These are phyloP conservation scores for Drosophila limbata DNA, from an alignment of 2,888 invertebrate genomes.

Conservation along the genomic window DNA sequence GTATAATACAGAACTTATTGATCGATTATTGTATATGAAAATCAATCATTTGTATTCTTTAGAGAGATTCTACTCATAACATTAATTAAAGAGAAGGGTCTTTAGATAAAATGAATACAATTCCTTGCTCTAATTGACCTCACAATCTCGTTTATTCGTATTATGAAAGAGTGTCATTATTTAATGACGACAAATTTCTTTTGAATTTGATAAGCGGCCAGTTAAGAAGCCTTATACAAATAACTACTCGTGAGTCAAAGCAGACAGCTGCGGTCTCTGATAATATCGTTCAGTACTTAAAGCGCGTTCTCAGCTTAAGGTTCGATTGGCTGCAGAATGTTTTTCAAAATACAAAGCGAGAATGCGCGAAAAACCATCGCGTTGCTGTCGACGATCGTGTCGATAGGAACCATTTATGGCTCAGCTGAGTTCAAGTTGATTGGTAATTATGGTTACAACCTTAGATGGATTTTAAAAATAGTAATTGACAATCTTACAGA, in stretches of 20 bases:
- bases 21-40: background rate
- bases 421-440: too few relatives aligned
- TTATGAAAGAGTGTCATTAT: background rate
- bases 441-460: too few relatives aligned
- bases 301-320: background rate
- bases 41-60: background rate
- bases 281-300: conserved; percentile 23
- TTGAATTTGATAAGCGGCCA: conserved; percentile 25
- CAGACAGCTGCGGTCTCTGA: background rate
- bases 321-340: conserved; percentile 24
- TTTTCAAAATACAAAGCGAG: background rate
- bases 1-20: background rate
- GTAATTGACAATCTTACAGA: conserved; percentile 14
- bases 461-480: too few relatives aligned
- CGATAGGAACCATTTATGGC: conserved; percentile 14
- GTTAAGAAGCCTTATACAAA: background rate
- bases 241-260: background rate
- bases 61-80: too few relatives aligned
- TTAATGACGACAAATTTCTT: background rate
- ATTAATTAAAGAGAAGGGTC: background rate
- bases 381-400: conserved; percentile 24
- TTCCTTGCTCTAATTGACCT: background rate
- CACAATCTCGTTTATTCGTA: background rate
- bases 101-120: background rate
- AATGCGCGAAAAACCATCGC: conserved; percentile 40